Base-by-base conservation (phyloP, 2,797 vertebrate genomes). In the Oreonectes daqikongensis region DNA sequence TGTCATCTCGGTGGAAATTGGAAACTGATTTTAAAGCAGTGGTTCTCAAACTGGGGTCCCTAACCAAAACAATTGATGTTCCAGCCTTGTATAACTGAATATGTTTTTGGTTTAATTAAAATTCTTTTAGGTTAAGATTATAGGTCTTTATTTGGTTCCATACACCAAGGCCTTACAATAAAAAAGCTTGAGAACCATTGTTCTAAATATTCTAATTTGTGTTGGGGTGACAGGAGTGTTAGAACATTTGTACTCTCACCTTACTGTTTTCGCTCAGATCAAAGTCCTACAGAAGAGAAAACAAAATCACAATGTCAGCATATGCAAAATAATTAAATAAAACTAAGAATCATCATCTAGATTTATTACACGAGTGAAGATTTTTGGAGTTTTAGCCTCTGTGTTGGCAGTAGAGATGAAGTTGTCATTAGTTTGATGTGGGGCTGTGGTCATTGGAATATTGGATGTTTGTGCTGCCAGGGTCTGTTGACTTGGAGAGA, bases 1-100 rank as follows among this genome's bases (percentile, higher is more conserved):
- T 84, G 70, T 76, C 24, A 14, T 55, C 40, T 10, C 64, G 66
- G 60, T 78, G 64, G 61, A 78, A 79, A 63, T 55, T 26, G n/a
- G n/a, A n/a, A n/a, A n/a, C n/a, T n/a, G n/a, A n/a, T n/a, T n/a
- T n/a, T n/a, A n/a, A n/a, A n/a, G n/a, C n/a, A n/a, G n/a, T n/a
- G n/a, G n/a, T n/a, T n/a, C n/a, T n/a, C n/a, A n/a, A n/a, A n/a
- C n/a, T n/a, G n/a, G n/a, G n/a, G n/a, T n/a, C n/a, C n/a, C n/a
- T n/a, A n/a, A n/a, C n/a, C n/a, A n/a, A n/a, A n/a, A n/a, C n/a
- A n/a, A n/a, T n/a, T n/a, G n/a, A n/a, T n/a, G n/a, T n/a, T n/a
- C n/a, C n/a, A n/a, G n/a, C n/a, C n/a, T n/a, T n/a, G n/a, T n/a
- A n/a, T n/a, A n/a, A n/a, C n/a, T n/a, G n/a, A n/a, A n/a, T n/a